Evolutionary conservation across 1,140 invertebrate genomes (phyloP).

Genomic region (Psix sp.): DNA sequence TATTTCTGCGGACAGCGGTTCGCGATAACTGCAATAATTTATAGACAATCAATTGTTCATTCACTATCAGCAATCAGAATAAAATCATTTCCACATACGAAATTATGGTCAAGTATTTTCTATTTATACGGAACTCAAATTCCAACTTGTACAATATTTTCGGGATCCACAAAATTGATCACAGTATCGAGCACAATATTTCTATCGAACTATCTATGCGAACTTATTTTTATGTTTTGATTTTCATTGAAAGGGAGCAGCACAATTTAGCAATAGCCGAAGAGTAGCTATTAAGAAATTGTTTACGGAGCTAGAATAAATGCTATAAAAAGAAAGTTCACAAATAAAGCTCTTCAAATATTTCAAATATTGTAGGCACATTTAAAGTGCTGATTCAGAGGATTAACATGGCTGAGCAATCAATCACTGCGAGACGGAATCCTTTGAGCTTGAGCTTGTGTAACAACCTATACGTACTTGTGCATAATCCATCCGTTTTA

Average conservation of each 20-base stretch:
- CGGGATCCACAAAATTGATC: slow-evolving; percentile 17
- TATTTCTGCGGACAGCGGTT: slow-evolving; percentile 28
- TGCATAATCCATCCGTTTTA: slow-evolving; percentile 29
- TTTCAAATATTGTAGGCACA: slow-evolving; percentile 22
- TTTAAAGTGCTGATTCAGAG: slow-evolving; percentile 37
- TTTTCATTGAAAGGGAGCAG: too few species aligned
- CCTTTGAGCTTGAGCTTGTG: slow-evolving; percentile 43
- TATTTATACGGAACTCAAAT: too few species aligned
- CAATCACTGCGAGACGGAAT: slow-evolving; percentile 45
- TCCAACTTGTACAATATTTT: too few species aligned
- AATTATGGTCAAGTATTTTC: not conserved
- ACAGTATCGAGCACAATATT: slow-evolving; percentile 12
- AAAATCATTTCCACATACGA: not conserved
- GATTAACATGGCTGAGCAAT: slow-evolving; percentile 51
- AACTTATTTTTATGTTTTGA: slow-evolving; percentile 24
- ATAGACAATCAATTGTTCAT: slow-evolving; percentile 24
- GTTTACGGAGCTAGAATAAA: too few species aligned
- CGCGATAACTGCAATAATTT: slow-evolving; percentile 31
- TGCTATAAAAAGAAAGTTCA: too few species aligned
- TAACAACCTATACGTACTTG: slow-evolving; percentile 26
- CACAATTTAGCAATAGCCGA: too few species aligned
- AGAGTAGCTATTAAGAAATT: too few species aligned
- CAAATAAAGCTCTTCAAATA: not conserved
- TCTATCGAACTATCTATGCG: slow-evolving; percentile 5
- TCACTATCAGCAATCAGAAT: slow-evolving; percentile 8